These are phyloP conservation scores for Bradypodion pumilum DNA, from an alignment of 2,797 vertebrate genomes.

Conservation along the genomic window DNA sequence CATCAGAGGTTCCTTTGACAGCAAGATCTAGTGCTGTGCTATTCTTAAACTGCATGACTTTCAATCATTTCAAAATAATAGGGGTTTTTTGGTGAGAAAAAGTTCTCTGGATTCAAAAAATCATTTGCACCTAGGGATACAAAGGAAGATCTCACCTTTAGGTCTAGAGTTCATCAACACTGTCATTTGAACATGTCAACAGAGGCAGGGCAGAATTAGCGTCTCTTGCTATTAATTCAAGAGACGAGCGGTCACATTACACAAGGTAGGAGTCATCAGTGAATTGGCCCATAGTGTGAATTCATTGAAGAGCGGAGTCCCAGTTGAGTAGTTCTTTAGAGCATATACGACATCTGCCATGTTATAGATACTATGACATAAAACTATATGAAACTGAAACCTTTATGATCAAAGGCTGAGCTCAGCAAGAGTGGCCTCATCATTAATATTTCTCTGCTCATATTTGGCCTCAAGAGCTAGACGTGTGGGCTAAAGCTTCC, in stretches of 20 bases:
- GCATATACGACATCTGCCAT: slow-evolving; percentile 25
- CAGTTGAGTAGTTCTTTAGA: slow-evolving; percentile 26
- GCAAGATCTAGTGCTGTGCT: no score
- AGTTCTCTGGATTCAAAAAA: background rate
- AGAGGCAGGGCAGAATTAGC: slow-evolving; percentile 2
- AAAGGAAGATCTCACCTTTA: background rate
- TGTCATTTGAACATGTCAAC: background rate
- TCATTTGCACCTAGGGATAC: background rate
- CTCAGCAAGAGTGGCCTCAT: background rate
- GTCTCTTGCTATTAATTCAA: slow-evolving; percentile 30
- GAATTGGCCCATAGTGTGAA: slow-evolving; percentile 3
- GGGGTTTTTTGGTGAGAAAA: background rate
- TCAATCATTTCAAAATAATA: background rate
- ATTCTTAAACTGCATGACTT: no score
- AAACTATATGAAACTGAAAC: slow-evolving; percentile 28
- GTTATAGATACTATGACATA: slow-evolving; percentile 29
- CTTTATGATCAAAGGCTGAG: background rate
- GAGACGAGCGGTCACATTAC: slow-evolving; percentile 27
- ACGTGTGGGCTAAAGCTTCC: background rate
- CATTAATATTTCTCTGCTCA: background rate
- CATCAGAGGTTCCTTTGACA: no score
- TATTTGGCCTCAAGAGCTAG: background rate
- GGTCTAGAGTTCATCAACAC: background rate
- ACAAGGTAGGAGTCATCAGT: background rate
- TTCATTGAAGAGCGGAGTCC: slow-evolving; percentile 30